phyloP scores from a whole-genome alignment of 2,113 vertebrate species.

The Mastomys natalensis region DNA sequence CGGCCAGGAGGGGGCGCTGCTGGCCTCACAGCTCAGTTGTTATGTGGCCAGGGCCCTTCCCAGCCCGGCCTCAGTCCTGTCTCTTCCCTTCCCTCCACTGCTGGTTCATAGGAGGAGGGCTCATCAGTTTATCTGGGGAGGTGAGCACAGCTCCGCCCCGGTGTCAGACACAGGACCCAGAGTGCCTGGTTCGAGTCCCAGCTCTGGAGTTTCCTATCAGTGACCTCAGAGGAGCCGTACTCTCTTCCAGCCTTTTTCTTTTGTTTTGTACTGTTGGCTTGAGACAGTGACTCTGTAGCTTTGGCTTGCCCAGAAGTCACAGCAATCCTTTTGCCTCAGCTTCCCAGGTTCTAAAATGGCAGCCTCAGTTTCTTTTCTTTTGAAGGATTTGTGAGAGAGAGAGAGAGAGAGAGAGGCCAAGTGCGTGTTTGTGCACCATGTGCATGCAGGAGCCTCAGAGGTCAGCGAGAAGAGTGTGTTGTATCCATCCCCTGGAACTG shows the following conservation, averaged over 20 bases:
- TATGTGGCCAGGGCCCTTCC: not conserved
- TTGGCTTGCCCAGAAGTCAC: not conserved
- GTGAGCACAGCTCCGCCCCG: accelerated
- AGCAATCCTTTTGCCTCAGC: not conserved
- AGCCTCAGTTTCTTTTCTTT: not conserved
- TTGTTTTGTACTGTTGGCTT: not conserved
- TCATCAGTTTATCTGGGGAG: not conserved
- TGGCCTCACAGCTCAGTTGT: not conserved
- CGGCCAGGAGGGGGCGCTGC: not conserved
- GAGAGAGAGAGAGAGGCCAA: too few relatives aligned
- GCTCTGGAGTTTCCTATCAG: not conserved
- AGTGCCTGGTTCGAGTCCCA: too few relatives aligned
- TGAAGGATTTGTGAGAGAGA: not conserved
- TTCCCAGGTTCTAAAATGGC: not conserved
- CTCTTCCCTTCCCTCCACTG: not conserved
- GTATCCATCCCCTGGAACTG: not conserved
- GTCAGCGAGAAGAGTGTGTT: not conserved
- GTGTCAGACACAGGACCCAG: not conserved
- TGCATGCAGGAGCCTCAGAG: not conserved
- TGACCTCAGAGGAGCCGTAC: not conserved
- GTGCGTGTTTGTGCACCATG: too few relatives aligned
- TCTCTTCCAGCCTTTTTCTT: not conserved
- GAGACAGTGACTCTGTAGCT: not conserved
- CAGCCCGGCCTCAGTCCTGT: not conserved
- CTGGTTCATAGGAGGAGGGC: not conserved